These are phyloP conservation scores for Brotula barbata DNA, from an alignment of 2,797 vertebrate genomes.

Conservation along the genomic window DNA sequence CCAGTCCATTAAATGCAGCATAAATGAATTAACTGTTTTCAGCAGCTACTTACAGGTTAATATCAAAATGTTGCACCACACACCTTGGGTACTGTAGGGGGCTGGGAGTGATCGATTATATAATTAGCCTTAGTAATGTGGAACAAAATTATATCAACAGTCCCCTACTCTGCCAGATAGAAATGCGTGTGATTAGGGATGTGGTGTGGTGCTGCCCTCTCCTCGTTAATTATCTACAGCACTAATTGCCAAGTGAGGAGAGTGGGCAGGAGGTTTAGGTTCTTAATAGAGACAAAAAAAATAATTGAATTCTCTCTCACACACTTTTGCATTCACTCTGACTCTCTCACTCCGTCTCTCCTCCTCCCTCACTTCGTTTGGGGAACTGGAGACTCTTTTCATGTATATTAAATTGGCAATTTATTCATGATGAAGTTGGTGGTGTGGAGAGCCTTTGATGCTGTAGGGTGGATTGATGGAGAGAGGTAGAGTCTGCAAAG, in stretches of 20 bases:
- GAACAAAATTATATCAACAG: slow-evolving; percentile 74
- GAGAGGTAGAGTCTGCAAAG: slow-evolving; percentile 57
- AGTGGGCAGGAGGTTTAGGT: slow-evolving; percentile 75
- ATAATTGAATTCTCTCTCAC: slow-evolving; percentile 73
- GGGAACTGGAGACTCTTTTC: slow-evolving; percentile 72
- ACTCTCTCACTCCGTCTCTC: slow-evolving; percentile 39
- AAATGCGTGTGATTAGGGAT: slow-evolving; percentile 73
- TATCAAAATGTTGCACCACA: slow-evolving; percentile 41
- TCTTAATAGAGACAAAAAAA: slow-evolving; percentile 79
- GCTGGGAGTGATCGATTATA: slow-evolving; percentile 68
- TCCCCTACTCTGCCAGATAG: slow-evolving; percentile 65
- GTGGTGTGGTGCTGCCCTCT: slow-evolving; percentile 73
- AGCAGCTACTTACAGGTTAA: slow-evolving; percentile 30
- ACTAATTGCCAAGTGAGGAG: slow-evolving; percentile 77
- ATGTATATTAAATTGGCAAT: slow-evolving; percentile 78
- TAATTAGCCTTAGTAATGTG: slow-evolving; percentile 74
- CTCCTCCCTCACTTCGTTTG: slow-evolving; percentile 60
- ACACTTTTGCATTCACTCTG: slow-evolving; percentile 19
- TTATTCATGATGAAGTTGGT: slow-evolving; percentile 78
- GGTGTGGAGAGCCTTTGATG: slow-evolving; percentile 75
- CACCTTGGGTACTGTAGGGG: slow-evolving; percentile 46
- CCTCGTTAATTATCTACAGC: slow-evolving; percentile 76
- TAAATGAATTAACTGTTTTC: slow-evolving; percentile 5
- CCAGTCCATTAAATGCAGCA: slow-evolving; percentile 30
- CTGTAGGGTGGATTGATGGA: slow-evolving; percentile 67